Evolutionary conservation across 2,113 vertebrate species (phyloP), one percentile per base, ranked within the genome.

Genomic region (Scalopus aquaticus): DNA sequence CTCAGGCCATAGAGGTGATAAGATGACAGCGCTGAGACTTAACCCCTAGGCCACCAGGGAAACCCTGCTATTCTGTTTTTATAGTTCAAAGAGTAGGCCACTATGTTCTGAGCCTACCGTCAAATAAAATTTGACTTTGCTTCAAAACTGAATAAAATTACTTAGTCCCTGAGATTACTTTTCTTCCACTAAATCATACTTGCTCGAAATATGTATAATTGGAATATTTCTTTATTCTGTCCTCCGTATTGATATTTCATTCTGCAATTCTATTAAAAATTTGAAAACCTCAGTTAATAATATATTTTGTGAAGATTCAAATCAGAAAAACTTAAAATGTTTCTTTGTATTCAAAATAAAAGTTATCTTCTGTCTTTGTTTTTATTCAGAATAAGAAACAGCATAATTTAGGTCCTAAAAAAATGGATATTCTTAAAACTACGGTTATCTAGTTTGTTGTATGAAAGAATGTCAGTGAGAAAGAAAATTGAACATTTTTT

Each of bases 311-410:
- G 86, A 82, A 83, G 3, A 26, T 35, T 28, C 13, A 58, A 79
- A 56, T 67, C 37, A 73, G n/a, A 92, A 73, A 92, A 60, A 58
- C 16, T 39, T 9, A 4, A 35, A 89, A 79, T 54, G n/a, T 56
- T 62, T 77, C 5, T 72, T 73, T 88, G 64, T 72, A 91, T 88
- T 84, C 28, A 78, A 76, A 94, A 88, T 70, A 58, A 88, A 91
- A 64, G 32, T 32, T 65, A 73, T 73, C 16, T 72, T 86, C 30
- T 42, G 3, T 51, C 32, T 74, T 81, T 42, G 42, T 44, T 88
- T 77, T 70, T 69, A 76, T 64, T 88, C 19, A 84, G 54, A 77
- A 42, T 67, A 60, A 78, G n/a, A 58, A n/a, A 16, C 65, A 69
- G 32, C 6, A 7, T 69, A 17, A 15, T 69, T 69, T n/a, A 35